Evolutionary conservation across 1,140 invertebrate genomes (phyloP).

Genomic region (Trinorchestia longiramus): DNA sequence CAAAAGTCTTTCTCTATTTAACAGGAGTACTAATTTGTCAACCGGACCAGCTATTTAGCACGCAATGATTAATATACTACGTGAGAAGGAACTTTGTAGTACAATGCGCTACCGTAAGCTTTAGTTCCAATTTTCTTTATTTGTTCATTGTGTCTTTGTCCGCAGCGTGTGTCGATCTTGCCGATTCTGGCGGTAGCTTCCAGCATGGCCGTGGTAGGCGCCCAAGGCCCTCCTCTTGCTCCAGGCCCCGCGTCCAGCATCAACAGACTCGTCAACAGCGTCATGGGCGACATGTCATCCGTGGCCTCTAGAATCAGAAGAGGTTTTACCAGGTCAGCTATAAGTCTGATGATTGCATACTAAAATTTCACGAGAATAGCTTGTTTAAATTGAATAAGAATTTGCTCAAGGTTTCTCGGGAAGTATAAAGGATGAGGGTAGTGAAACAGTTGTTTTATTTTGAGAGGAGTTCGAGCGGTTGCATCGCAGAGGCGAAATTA

Average conservation of each 20-base stretch:
- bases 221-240: neutral
- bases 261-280: neutral
- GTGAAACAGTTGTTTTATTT: too few species aligned
- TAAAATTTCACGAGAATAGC: neutral
- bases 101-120: neutral
- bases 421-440: too few species aligned
- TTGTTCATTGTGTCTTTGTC: neutral
- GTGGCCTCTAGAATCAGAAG: neutral
- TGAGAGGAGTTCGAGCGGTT: too few species aligned
- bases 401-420: neutral
- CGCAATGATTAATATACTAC: too few species aligned
- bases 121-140: neutral
- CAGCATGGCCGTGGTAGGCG: neutral
- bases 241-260: neutral
- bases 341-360: neutral
- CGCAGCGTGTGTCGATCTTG: neutral
- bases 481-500: too few species aligned
- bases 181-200: constrained; percentile 3
- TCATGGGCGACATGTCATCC: constrained; percentile 21
- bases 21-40: too few species aligned
- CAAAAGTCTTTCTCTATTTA: too few species aligned
- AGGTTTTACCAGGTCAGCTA: constrained; percentile 14
- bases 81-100: too few species aligned
- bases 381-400: too few species aligned
- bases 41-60: too few species aligned